Evolutionary conservation across 2,888 invertebrate species (phyloP).

Genomic region (Stenichneumon culpator): DNA sequence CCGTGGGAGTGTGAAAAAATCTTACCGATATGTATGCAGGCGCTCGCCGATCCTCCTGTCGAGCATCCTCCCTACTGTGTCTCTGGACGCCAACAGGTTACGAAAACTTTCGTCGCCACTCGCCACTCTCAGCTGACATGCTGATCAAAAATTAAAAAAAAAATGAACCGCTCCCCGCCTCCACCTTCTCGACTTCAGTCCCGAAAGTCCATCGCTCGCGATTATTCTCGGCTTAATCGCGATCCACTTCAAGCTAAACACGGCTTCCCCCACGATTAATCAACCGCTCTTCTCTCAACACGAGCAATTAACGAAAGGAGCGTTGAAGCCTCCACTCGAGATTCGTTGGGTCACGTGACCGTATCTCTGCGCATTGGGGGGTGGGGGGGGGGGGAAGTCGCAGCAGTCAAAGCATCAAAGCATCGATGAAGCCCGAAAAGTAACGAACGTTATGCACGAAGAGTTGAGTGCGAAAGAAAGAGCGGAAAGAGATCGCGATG

Average conservation of each 20-base stretch:
- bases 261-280: not conserved
- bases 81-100: no score
- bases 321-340: not conserved
- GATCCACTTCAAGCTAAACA: not conserved
- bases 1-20: no score
- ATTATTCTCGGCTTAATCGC: not conserved
- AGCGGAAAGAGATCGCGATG: conserved; percentile 7
- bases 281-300: not conserved
- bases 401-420: not conserved
- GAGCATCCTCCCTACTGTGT: no score
- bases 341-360: not conserved
- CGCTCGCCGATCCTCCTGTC: no score
- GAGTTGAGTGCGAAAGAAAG: not conserved
- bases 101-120: not conserved
- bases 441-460: conserved; percentile 9
- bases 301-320: not conserved
- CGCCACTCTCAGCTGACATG: not conserved
- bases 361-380: not conserved
- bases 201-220: not conserved
- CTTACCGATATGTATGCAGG: no score
- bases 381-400: not conserved
- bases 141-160: not conserved
- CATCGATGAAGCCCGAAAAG: conserved; percentile 1
- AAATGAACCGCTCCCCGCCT: not conserved
- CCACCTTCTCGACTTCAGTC: not conserved